Conservation (phyloP, 2,797 vertebrate genomes). For the Brotula barbata region DNA sequence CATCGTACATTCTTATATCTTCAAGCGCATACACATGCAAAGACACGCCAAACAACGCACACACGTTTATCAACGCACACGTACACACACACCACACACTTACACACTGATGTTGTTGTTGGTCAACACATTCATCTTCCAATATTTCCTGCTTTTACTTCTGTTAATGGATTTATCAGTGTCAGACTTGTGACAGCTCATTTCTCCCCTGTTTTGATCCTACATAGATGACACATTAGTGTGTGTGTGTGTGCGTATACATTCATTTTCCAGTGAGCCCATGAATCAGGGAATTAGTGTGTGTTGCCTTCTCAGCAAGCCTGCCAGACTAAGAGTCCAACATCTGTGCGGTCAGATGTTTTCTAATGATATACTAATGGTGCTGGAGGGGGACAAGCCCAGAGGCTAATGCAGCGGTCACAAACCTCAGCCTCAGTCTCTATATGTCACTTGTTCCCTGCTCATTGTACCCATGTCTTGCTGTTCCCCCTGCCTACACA, state of each 20-base stretch:
- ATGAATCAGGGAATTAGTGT: constrained; percentile 39
- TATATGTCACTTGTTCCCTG: constrained; percentile 26
- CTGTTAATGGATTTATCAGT: constrained; percentile 20
- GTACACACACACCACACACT: constrained; percentile 11
- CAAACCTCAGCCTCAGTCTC: constrained; percentile 62
- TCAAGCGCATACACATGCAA: too few species aligned
- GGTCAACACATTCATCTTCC: constrained; percentile 15
- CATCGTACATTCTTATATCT: too few species aligned
- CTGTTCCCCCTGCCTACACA: not conserved
- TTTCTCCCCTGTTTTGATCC: constrained; percentile 53
- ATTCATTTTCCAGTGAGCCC: constrained; percentile 28
- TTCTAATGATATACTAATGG: constrained; percentile 80
- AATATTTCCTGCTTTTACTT: not conserved
- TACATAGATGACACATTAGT: constrained; percentile 62
- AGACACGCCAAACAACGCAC: constrained; percentile 6
- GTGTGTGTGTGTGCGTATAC: constrained; percentile 23
- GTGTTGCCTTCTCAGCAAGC: constrained; percentile 60
- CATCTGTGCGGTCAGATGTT: constrained; percentile 81
- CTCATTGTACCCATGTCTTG: constrained; percentile 3
- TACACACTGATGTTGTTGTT: not conserved
- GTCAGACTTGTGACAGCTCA: constrained; percentile 51
- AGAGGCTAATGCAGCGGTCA: constrained; percentile 71
- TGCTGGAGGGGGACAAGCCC: constrained; percentile 68
- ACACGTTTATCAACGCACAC: not conserved
- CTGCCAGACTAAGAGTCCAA: constrained; percentile 74